Conservation (phyloP, 1,140 invertebrate species). For the Orius insidiosus region DNA sequence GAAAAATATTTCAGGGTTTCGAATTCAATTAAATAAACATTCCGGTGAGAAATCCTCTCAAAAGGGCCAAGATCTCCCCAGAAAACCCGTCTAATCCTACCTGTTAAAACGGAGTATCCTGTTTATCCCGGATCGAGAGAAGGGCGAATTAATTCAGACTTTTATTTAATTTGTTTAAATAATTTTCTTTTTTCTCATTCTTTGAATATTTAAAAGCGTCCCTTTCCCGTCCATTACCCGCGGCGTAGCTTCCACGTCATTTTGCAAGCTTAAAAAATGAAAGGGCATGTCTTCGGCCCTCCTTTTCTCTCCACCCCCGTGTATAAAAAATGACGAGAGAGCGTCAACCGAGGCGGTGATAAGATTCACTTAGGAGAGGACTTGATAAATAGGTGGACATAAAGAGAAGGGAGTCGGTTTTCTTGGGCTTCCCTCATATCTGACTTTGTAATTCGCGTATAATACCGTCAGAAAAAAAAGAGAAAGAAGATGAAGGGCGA, state of each 20-base stretch:
- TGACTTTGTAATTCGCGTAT: conserved; percentile 9
- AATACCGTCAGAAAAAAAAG: not conserved
- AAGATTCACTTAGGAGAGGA: conserved; percentile 7
- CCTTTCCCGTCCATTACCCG: conserved; percentile 6
- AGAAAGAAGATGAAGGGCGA: too few species aligned
- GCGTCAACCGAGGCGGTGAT: conserved; percentile 5
- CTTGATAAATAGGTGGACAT: conserved; percentile 8
- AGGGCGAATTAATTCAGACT: not conserved
- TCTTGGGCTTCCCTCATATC: not conserved
- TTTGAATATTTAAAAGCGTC: too few species aligned
- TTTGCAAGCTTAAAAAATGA: conserved; percentile 9
- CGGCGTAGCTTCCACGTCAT: conserved; percentile 2
- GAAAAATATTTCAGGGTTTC: too few species aligned
- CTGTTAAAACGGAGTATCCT: too few species aligned
- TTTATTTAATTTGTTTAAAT: not conserved
- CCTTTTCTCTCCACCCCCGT: not conserved
- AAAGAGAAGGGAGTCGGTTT: conserved; percentile 1
- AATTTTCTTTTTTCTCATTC: too few species aligned
- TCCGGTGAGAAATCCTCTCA: too few species aligned
- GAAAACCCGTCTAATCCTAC: too few species aligned
- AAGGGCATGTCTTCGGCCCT: not conserved
- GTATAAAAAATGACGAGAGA: conserved; percentile 7
- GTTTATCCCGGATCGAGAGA: not conserved
- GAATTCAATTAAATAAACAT: too few species aligned
- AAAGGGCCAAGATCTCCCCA: too few species aligned